phyloP scores from a whole-genome alignment of 2,113 vertebrate genomes.

The Lepidothrix coronata region DNA sequence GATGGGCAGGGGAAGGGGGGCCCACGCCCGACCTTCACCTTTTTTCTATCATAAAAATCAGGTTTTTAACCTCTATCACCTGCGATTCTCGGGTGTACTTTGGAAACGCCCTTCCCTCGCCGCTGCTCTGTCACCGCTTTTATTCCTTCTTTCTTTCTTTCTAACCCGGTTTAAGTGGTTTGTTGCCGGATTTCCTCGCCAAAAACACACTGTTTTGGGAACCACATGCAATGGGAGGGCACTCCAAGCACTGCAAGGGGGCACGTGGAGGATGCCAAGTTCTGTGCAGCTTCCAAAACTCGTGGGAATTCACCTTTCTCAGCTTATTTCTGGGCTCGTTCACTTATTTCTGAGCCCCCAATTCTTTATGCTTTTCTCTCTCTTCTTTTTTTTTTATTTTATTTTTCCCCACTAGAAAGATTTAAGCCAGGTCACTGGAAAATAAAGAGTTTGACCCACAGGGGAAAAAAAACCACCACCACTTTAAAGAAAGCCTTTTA shows the following conservation, averaged over 20 bases:
- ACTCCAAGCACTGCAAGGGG: background rate
- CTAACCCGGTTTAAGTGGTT: background rate
- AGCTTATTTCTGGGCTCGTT: background rate
- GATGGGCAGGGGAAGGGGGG: background rate
- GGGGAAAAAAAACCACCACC: background rate
- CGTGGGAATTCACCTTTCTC: background rate
- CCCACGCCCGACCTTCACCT: background rate
- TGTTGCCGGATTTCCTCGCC: background rate
- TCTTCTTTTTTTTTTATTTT: background rate
- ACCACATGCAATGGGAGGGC: background rate
- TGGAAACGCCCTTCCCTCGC: background rate
- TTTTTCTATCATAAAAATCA: background rate
- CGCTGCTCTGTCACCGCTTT: rapidly evolving
- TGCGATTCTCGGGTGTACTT: rapidly evolving
- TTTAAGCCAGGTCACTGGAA: background rate
- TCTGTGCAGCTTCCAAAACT: background rate
- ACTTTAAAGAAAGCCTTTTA: background rate
- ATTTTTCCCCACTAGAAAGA: background rate
- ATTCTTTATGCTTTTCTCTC: background rate
- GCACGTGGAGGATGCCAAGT: background rate
- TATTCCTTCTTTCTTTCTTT: background rate
- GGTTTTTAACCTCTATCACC: rapidly evolving
- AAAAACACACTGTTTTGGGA: background rate
- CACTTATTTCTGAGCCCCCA: background rate
- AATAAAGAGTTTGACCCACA: background rate